Evolutionary conservation across 2,888 invertebrate species (phyloP).

Genomic region (Folsomia candida): DNA sequence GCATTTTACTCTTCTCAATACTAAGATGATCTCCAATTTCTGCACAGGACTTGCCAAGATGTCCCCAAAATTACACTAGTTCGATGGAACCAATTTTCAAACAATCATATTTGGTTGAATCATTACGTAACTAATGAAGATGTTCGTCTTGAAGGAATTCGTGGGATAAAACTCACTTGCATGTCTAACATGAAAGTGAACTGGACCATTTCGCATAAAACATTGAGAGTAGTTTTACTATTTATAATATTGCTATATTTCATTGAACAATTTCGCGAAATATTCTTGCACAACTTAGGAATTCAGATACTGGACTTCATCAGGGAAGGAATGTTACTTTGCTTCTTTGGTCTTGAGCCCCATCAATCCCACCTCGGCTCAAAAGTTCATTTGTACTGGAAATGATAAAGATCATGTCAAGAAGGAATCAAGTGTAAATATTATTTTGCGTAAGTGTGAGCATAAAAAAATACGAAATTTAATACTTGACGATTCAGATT

Average conservation of each 20-base stretch:
- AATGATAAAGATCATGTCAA: not conserved
- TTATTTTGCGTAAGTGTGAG: not conserved
- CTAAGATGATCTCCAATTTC: no score
- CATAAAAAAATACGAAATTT: no score
- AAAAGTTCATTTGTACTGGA: slow-evolving; percentile 7
- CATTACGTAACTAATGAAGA: not conserved
- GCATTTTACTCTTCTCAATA: no score
- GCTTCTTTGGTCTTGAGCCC: not conserved
- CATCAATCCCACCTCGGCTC: not conserved
- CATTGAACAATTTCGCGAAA: no score
- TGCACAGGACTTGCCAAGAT: not conserved
- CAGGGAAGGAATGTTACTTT: not conserved
- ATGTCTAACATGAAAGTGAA: not conserved
- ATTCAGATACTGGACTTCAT: slow-evolving; percentile 6
- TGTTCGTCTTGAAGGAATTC: not conserved
- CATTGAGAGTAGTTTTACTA: not conserved
- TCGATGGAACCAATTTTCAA: not conserved
- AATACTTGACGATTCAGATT: no score
- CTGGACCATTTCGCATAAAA: not conserved
- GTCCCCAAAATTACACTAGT: not conserved
- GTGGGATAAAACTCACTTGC: not conserved
- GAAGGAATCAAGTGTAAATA: no score
- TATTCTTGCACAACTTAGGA: not conserved
- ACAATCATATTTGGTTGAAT: not conserved
- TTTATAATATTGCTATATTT: no score